Evolutionary conservation across 2,113 vertebrate species (phyloP).

Genomic region (Brachirus orientalis): DNA sequence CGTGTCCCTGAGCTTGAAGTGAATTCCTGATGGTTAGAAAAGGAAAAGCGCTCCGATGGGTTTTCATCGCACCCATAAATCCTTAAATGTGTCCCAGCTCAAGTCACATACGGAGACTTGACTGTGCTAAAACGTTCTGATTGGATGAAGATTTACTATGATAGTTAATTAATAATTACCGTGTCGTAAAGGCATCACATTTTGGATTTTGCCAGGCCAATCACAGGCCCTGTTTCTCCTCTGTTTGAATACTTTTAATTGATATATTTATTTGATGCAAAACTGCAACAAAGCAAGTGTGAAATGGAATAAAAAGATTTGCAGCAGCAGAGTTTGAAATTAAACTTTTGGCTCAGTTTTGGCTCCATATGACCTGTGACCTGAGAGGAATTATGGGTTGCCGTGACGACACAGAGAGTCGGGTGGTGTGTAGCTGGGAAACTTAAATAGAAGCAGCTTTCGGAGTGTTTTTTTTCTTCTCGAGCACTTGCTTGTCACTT

Average conservation of each 20-base stretch:
- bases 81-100: not conserved
- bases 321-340: no score
- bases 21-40: constrained; percentile 22
- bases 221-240: no score
- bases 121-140: not conserved
- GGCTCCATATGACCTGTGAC: not conserved
- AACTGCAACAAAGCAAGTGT: no score
- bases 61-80: not conserved
- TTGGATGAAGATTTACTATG: no score
- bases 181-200: no score
- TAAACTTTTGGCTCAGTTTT: constrained; percentile 12
- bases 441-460: not conserved
- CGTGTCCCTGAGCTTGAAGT: no score
- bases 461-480: constrained; percentile 15
- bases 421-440: constrained; percentile 9
- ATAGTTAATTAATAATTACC: not conserved
- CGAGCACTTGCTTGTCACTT: constrained; percentile 23
- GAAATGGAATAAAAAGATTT: no score
- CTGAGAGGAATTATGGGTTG: not conserved
- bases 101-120: not conserved
- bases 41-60: constrained; percentile 8
- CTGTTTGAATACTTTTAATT: no score
- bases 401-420: not conserved
- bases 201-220: no score
- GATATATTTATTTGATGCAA: no score